phyloP scores from a whole-genome alignment of 2,113 vertebrate species.

The Rattus rattus region DNA sequence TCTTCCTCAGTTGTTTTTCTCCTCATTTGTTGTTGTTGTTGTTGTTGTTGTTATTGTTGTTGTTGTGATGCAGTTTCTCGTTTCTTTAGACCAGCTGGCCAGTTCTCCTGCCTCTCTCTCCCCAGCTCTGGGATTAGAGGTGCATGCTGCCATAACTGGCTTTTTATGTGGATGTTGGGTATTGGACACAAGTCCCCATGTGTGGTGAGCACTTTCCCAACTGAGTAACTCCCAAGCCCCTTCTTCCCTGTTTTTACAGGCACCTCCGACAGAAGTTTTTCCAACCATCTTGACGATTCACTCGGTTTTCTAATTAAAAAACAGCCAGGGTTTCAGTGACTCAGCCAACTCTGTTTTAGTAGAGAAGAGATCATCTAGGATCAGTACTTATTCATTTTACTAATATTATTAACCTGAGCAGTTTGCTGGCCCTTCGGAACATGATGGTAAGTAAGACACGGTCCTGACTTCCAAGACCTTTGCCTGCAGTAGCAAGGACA shows the following conservation, averaged over 20 bases:
- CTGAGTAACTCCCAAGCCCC: neutral
- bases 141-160: neutral
- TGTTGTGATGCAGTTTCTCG: neutral
- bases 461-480: neutral
- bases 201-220: neutral
- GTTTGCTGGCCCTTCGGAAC: neutral
- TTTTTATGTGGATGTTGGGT: neutral
- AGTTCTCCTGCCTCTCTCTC: neutral
- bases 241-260: neutral
- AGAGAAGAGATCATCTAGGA: neutral
- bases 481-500: neutral
- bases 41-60: neutral
- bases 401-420: neutral
- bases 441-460: no score
- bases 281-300: neutral
- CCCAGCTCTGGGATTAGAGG: neutral
- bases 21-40: neutral
- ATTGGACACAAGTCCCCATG: neutral
- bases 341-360: neutral
- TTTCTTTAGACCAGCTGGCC: neutral
- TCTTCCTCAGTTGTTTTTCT: neutral
- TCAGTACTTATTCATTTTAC: neutral
- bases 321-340: neutral
- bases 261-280: neutral
- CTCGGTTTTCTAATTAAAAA: conserved; percentile 11